Conservation (phyloP, 2,113 vertebrate genomes). For the Megalops atlanticus region DNA sequence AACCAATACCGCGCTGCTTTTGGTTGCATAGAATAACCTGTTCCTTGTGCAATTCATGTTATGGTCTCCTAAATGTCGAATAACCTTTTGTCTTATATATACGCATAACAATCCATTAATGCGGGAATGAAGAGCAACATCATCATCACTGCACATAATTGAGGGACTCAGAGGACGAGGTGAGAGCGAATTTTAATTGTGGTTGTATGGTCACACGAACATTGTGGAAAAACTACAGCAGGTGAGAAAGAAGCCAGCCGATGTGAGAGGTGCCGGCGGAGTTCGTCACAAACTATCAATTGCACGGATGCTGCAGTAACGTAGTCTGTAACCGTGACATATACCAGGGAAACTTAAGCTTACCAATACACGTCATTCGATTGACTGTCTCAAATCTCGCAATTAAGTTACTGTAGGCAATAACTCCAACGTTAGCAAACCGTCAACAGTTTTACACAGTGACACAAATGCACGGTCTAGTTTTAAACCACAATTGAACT, state of each 20-base stretch:
- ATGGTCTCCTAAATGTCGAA: not conserved
- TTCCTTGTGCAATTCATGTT: not conserved
- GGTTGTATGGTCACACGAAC: too few relatives aligned
- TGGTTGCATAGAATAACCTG: too few relatives aligned
- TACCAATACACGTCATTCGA: not conserved
- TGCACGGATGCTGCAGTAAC: constrained; percentile 6
- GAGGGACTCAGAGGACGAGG: too few relatives aligned
- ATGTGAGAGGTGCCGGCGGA: not conserved
- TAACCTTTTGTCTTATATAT: not conserved
- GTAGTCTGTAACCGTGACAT: not conserved
- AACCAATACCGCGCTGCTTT: not conserved
- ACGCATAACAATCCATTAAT: not conserved
- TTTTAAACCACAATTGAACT: not conserved
- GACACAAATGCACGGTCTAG: not conserved
- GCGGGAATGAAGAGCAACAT: too few relatives aligned
- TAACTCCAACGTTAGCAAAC: not conserved
- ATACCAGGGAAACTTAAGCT: not conserved
- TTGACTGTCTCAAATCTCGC: not conserved
- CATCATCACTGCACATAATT: too few relatives aligned
- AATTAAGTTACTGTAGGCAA: not conserved
- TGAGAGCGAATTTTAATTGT: too few relatives aligned
- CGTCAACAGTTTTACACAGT: not conserved
- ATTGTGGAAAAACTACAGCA: too few relatives aligned
- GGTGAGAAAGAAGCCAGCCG: too few relatives aligned
- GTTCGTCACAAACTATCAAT: not conserved